Percentiles rank a stretch among this genome's conserved stretches.
Evolutionary conservation across 2,888 invertebrate genomes (phyloP).

Genomic region (Sycophila texana): DNA sequence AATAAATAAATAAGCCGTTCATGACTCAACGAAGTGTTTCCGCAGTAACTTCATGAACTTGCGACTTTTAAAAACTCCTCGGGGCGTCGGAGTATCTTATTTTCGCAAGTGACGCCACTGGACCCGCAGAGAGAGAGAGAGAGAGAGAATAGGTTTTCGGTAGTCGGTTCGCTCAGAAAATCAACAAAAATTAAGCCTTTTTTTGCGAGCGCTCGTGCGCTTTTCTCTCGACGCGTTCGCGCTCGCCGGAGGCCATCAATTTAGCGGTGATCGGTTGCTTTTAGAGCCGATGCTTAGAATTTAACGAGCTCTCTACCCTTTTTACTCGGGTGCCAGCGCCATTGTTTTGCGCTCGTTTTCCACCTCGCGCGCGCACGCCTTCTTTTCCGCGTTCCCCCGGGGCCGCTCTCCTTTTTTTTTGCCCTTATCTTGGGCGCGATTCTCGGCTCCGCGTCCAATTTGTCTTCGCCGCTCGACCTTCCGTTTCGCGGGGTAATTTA

Average conservation of each 20-base stretch:
- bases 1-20: too few relatives aligned
- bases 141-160: too few relatives aligned
- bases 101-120: not conserved
- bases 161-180: not conserved
- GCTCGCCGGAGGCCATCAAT: constrained; percentile 16
- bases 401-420: constrained; percentile 12
- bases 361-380: constrained; percentile 21
- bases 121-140: too few relatives aligned
- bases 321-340: not conserved
- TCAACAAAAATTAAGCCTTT: too few relatives aligned
- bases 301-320: constrained; percentile 28
- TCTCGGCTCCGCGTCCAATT: constrained; percentile 47
- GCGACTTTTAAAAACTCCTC: too few relatives aligned
- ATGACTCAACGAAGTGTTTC: too few relatives aligned
- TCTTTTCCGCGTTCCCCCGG: constrained; percentile 44
- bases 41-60: too few relatives aligned
- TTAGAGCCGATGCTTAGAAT: constrained; percentile 8
- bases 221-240: not conserved
- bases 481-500: constrained; percentile 39
- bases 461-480: constrained; percentile 33
- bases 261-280: constrained; percentile 23
- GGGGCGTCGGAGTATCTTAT: too few relatives aligned
- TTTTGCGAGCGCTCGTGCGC: not conserved
- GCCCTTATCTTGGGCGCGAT: constrained; percentile 44
- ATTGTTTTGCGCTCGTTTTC: constrained; percentile 35